phyloP scores from a whole-genome alignment of 2,888 invertebrate species.

The Mythimna pallens region DNA sequence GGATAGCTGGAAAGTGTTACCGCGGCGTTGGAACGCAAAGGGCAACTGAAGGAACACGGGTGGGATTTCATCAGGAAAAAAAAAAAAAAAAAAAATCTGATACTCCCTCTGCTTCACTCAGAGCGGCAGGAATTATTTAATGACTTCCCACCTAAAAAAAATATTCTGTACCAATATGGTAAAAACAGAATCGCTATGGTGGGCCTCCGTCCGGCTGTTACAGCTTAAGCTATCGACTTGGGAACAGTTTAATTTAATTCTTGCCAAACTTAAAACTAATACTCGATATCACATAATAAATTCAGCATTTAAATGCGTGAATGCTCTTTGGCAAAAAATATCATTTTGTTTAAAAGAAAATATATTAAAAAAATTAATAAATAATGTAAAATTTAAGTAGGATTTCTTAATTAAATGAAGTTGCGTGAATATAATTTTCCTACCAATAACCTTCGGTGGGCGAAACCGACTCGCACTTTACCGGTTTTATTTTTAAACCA shows the following conservation, averaged over 20 bases:
- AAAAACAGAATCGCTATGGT: neutral
- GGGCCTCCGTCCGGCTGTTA: neutral
- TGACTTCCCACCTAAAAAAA: no score
- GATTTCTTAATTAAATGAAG: neutral
- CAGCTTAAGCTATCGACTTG: neutral
- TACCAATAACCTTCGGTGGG: conserved; percentile 17
- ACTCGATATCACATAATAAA: neutral
- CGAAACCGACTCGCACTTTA: neutral
- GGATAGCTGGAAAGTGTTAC: no score
- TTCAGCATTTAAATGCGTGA: neutral
- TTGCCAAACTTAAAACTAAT: neutral
- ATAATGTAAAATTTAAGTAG: neutral
- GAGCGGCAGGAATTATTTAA: no score
- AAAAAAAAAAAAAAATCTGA: no score
- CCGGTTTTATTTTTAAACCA: conserved; percentile 34
- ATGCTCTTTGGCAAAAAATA: neutral
- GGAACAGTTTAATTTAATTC: neutral
- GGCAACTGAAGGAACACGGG: no score
- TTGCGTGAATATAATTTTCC: neutral
- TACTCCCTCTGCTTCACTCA: no score
- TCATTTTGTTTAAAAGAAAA: neutral
- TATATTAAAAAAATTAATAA: neutral
- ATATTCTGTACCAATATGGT: neutral
- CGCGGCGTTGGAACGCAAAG: no score
- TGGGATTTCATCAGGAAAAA: no score